phyloP scores from a whole-genome alignment of 1,140 invertebrate genomes.

The Meloidogyne chitwoodi region DNA sequence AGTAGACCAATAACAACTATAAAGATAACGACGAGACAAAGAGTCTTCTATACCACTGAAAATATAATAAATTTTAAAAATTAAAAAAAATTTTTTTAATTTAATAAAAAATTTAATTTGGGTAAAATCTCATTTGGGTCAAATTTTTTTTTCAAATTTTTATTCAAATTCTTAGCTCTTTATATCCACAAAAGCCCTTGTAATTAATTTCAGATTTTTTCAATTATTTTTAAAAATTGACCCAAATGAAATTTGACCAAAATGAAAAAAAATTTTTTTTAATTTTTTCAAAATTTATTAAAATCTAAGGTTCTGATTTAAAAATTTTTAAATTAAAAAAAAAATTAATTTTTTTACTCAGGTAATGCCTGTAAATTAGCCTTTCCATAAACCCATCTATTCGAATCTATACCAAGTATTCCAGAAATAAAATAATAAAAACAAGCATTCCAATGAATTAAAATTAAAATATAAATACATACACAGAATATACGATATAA shows the following conservation, averaged over 20 bases:
- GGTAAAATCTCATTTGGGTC: neutral
- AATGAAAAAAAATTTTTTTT: slow-evolving; percentile 8
- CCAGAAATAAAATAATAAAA: slow-evolving; percentile 83
- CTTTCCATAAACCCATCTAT: slow-evolving; percentile 74
- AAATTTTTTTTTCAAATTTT: neutral
- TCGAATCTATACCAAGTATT: slow-evolving; percentile 77
- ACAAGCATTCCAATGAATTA: slow-evolving; percentile 96
- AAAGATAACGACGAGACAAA: slow-evolving; percentile 63
- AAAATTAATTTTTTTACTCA: slow-evolving; percentile 19
- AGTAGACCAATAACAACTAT: slow-evolving; percentile 94
- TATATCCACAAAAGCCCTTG: no score
- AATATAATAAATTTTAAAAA: neutral
- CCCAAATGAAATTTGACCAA: no score
- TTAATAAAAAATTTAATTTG: neutral
- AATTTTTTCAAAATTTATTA: neutral
- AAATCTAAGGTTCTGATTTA: neutral
- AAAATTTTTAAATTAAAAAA: neutral
- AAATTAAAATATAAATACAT: slow-evolving; percentile 79
- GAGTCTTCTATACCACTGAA: slow-evolving; percentile 39
- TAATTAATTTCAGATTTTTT: no score
- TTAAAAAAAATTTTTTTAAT: neutral
- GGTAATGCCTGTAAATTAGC: slow-evolving; percentile 52
- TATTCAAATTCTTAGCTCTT: no score
- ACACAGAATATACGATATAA: slow-evolving; percentile 62
- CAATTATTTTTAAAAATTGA: no score